phyloP scores from a whole-genome alignment of 2,797 vertebrate species.

The Macropodus opercularis region DNA sequence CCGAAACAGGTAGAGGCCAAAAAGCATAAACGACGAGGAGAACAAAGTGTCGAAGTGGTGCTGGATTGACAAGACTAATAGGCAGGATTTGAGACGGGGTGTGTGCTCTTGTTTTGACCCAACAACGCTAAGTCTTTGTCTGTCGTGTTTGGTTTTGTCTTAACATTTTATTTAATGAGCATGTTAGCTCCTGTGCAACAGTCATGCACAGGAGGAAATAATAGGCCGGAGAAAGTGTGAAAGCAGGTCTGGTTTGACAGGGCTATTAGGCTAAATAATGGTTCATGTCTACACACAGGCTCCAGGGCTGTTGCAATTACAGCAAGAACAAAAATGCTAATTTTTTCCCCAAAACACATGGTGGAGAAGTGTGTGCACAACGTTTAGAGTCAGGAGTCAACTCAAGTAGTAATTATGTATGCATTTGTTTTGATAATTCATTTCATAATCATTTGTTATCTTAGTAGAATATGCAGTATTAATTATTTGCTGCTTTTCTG shows the following conservation, averaged over 20 bases:
- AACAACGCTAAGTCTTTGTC: not conserved
- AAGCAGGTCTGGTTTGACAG: not conserved
- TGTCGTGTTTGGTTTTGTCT: not conserved
- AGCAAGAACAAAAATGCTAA: not conserved
- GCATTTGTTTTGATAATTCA: not conserved
- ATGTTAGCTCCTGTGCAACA: not conserved
- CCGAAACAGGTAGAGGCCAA: conserved; percentile 70
- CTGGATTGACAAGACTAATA: conserved; percentile 23
- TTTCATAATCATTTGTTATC: too few species aligned
- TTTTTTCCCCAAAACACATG: not conserved
- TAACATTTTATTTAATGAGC: conserved; percentile 5
- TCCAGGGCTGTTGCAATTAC: not conserved
- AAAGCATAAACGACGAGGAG: not conserved
- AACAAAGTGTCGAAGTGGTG: not conserved
- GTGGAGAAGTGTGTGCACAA: too few species aligned
- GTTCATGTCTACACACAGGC: not conserved
- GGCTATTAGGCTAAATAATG: conserved; percentile 13
- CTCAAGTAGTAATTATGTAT: not conserved
- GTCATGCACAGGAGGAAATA: not conserved
- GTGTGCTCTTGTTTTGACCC: not conserved
- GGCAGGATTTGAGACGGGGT: not conserved
- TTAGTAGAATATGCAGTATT: too few species aligned
- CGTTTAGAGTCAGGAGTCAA: not conserved
- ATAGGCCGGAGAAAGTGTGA: conserved; percentile 1
- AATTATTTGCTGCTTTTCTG: not conserved